These are phyloP conservation scores for Meliscaeva auricollis DNA, from an alignment of 2,888 invertebrate genomes.

Conservation along the genomic window DNA sequence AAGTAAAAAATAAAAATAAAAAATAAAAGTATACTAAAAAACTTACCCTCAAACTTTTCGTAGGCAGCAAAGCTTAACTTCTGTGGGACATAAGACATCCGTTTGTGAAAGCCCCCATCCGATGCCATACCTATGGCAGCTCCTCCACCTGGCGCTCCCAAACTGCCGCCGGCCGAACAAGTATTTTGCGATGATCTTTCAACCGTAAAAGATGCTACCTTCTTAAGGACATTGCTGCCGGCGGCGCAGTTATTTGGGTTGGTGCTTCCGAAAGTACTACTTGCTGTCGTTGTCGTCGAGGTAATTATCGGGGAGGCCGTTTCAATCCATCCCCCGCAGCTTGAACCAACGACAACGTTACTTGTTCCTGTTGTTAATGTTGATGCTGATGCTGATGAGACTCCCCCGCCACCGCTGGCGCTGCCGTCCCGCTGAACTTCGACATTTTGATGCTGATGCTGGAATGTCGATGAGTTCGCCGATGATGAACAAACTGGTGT, in stretches of 20 bases:
- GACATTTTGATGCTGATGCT: slow-evolving; percentile 59
- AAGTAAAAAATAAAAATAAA: slow-evolving; percentile 75
- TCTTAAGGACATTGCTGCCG: slow-evolving; percentile 91
- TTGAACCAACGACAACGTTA: neutral
- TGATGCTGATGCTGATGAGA: slow-evolving; percentile 34
- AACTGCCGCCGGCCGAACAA: slow-evolving; percentile 68
- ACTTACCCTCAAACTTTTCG: slow-evolving; percentile 96
- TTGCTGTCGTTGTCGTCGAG: slow-evolving; percentile 66
- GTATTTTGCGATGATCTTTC: slow-evolving; percentile 86
- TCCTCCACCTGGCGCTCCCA: slow-evolving; percentile 47
- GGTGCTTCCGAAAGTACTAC: slow-evolving; percentile 74
- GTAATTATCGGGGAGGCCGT: slow-evolving; percentile 67
- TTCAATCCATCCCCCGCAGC: slow-evolving; percentile 29
- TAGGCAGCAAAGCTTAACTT: slow-evolving; percentile 94
- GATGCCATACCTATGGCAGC: slow-evolving; percentile 45
- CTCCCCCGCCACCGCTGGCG: too few relatives aligned
- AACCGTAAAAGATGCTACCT: slow-evolving; percentile 92
- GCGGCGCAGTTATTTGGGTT: slow-evolving; percentile 78
- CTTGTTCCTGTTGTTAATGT: slow-evolving; percentile 44
- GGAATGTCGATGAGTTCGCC: slow-evolving; percentile 59
- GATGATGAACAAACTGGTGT: slow-evolving; percentile 79
- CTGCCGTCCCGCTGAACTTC: slow-evolving; percentile 62
- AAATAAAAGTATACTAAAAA: slow-evolving; percentile 65
- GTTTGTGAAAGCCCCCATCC: slow-evolving; percentile 84
- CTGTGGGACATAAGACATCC: slow-evolving; percentile 92